These are phyloP conservation scores for Drosophila lacertosa DNA, from an alignment of 1,140 invertebrate species.

Conservation along the genomic window DNA sequence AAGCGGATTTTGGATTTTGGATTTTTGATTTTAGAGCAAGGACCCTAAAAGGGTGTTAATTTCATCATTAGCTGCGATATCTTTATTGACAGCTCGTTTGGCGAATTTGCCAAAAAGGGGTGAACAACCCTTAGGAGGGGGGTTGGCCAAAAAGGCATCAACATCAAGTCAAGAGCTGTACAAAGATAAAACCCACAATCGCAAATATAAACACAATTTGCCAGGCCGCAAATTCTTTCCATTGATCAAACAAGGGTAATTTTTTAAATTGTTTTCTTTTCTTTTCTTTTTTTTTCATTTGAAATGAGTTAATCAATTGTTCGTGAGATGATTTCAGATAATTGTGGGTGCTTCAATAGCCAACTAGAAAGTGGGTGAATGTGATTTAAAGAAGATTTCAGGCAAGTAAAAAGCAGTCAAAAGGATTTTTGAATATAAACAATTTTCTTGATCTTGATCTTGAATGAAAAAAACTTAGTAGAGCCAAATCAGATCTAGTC, in stretches of 20 bases:
- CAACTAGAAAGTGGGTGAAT: too few relatives aligned
- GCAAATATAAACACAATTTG: conserved; percentile 65
- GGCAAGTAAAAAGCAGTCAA: too few relatives aligned
- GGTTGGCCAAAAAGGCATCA: conserved; percentile 20
- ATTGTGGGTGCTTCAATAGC: too few relatives aligned
- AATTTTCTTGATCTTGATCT: too few relatives aligned
- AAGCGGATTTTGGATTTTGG: conserved; percentile 27
- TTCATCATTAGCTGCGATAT: conserved; percentile 61
- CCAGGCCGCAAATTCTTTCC: conserved; percentile 21
- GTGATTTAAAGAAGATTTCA: too few relatives aligned
- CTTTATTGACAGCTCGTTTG: conserved; percentile 45
- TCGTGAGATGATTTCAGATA: conserved; percentile 26
- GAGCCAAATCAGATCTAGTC: too few relatives aligned
- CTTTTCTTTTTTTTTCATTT: too few relatives aligned
- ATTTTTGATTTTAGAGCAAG: too few relatives aligned
- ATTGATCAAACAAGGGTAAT: conserved; percentile 6
- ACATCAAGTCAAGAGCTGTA: conserved; percentile 58
- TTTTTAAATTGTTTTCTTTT: too few relatives aligned
- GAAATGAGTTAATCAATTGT: conserved; percentile 41
- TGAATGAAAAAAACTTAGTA: too few relatives aligned
- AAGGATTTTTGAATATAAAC: too few relatives aligned
- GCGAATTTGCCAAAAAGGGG: conserved; percentile 42
- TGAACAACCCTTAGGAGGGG: neutral
- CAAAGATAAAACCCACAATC: conserved; percentile 62
- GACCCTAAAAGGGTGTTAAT: conserved; percentile 59